A percentile compares a stretch with the other conserved stretches of the same genome.
Conservation (phyloP, 2,113 vertebrate species). For the Girardinichthys multiradiatus region DNA sequence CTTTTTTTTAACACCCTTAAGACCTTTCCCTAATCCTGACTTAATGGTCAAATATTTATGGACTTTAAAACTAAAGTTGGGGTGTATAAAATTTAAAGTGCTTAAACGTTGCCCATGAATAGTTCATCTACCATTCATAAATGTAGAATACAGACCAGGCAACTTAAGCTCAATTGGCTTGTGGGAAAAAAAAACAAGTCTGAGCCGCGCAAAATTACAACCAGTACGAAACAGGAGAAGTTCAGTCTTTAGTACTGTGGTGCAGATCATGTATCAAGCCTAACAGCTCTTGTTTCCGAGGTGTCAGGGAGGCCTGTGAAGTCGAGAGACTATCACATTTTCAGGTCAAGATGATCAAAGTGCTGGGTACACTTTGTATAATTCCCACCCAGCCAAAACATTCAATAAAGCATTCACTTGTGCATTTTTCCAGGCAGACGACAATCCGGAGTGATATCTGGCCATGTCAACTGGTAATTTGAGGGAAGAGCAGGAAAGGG, state of each 20-base stretch:
- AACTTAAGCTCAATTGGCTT: constrained; percentile 60
- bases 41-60: neutral
- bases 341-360: constrained; percentile 77
- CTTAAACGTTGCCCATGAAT: neutral
- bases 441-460: constrained; percentile 59
- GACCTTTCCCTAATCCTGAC: neutral
- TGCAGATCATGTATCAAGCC: constrained; percentile 65
- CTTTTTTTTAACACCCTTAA: neutral
- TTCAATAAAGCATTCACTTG: constrained; percentile 68
- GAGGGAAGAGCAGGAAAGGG: constrained; percentile 69
- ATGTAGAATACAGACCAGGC: neutral
- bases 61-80: neutral
- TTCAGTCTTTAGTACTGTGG: constrained; percentile 72
- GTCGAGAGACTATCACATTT: constrained; percentile 67
- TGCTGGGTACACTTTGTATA: constrained; percentile 62
- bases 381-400: constrained; percentile 75
- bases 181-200: constrained; percentile 48
- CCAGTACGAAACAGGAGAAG: constrained; percentile 68
- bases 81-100: neutral
- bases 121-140: neutral
- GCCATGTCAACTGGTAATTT: constrained; percentile 72
- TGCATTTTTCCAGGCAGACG: constrained; percentile 70
- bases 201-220: constrained; percentile 70
- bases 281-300: constrained; percentile 71
- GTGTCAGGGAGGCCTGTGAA: constrained; percentile 73